These are phyloP conservation scores for Lerista edwardsae DNA, from an alignment of 2,797 vertebrate genomes.

Conservation along the genomic window DNA sequence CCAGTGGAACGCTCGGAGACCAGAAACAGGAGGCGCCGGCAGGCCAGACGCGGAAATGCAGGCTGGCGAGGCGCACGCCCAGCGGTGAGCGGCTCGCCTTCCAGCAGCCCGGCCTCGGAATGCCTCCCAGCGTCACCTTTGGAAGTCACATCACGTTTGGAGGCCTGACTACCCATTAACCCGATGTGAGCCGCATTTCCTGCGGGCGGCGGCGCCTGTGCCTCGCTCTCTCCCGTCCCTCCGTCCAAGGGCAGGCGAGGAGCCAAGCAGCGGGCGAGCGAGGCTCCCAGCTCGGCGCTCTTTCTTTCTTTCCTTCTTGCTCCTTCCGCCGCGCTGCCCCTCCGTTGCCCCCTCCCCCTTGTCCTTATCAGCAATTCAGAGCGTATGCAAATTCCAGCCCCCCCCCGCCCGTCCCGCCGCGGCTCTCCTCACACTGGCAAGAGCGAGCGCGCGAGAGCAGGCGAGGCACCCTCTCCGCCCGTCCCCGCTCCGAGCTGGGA, in stretches of 20 bases:
- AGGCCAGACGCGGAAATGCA: background rate
- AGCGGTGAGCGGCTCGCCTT: background rate
- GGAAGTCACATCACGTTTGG: constrained; percentile 77
- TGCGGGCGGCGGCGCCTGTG: background rate
- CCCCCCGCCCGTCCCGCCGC: background rate
- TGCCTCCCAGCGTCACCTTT: constrained; percentile 63
- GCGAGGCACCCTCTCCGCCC: background rate
- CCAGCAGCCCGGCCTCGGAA: background rate
- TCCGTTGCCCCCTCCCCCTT: background rate
- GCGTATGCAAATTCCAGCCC: constrained; percentile 81
- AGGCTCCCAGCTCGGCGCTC: too few relatives aligned
- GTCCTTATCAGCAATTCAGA: constrained; percentile 89
- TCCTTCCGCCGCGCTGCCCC: background rate
- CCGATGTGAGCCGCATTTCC: constrained; percentile 74
- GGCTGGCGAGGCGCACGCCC: background rate
- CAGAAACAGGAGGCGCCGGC: too few relatives aligned
- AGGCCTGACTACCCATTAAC: constrained; percentile 78
- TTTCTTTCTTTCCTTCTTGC: background rate
- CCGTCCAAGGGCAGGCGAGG: background rate
- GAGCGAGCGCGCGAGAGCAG: background rate
- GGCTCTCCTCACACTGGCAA: constrained; percentile 49
- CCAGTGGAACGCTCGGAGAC: background rate
- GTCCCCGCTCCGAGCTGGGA: background rate
- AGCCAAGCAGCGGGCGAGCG: background rate
- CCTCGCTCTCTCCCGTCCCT: background rate